Evolutionary conservation across 2,113 vertebrate species (phyloP).

Genomic region (Gymnobelideus leadbeateri): DNA sequence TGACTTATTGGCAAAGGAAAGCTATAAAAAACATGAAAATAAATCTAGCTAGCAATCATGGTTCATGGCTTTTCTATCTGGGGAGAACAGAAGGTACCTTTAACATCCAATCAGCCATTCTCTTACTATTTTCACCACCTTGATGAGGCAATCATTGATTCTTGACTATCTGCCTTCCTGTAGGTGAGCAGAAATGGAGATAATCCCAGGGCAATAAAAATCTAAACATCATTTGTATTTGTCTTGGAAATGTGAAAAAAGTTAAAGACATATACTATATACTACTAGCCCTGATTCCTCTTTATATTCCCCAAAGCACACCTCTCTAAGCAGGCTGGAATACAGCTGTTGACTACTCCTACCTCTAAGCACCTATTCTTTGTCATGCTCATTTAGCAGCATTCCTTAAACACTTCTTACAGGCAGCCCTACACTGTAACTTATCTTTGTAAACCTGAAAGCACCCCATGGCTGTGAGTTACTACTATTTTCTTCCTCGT

Average conservation of each 20-base stretch:
- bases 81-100: neutral
- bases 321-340: neutral
- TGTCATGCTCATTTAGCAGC: neutral
- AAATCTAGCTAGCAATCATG: constrained; percentile 53
- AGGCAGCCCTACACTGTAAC: neutral
- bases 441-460: neutral
- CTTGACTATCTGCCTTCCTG: neutral
- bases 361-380: neutral
- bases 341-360: neutral
- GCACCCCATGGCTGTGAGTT: neutral
- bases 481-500: neutral
- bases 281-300: neutral
- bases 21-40: constrained; percentile 39
- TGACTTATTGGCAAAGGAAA: constrained; percentile 42
- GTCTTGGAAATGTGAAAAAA: neutral
- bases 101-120: constrained; percentile 17
- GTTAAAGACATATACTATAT: neutral
- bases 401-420: neutral
- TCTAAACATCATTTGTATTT: neutral
- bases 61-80: neutral
- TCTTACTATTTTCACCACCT: neutral
- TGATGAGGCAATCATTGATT: neutral
- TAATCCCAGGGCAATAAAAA: neutral
- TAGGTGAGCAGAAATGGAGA: neutral
- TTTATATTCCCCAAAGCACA: neutral